phyloP scores from a whole-genome alignment of 2,888 invertebrate species.

The Gortyna flavago region DNA sequence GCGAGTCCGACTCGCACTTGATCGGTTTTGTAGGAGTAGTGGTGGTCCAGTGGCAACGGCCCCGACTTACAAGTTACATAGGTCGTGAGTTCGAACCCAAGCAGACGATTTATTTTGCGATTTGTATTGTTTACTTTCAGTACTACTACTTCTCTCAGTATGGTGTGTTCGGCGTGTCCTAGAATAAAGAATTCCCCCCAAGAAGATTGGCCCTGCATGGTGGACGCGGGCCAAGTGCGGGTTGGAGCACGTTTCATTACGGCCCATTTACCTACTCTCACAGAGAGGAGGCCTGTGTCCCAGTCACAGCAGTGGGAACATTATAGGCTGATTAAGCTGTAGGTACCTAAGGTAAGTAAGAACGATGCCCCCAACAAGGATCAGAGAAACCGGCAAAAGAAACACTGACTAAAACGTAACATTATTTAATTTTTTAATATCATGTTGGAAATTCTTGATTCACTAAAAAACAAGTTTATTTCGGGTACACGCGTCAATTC shows the following conservation, averaged over 20 bases:
- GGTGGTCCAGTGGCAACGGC: no score
- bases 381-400: not conserved
- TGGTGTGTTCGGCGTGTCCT: not conserved
- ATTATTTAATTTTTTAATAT: constrained; percentile 35
- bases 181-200: no score
- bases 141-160: not conserved
- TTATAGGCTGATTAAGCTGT: not conserved
- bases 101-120: not conserved
- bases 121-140: not conserved
- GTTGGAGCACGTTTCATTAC: not conserved
- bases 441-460: constrained; percentile 22
- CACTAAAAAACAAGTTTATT: not conserved
- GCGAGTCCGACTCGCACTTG: no score
- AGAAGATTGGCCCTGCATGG: no score
- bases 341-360: not conserved
- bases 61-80: no score
- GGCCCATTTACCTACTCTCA: not conserved
- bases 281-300: not conserved
- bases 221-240: no score
- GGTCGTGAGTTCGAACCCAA: not conserved
- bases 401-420: constrained; percentile 22
- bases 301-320: not conserved
- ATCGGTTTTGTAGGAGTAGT: not conserved
- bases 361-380: not conserved
- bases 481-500: not conserved